These are phyloP conservation scores for Plecotus auritus DNA, from an alignment of 2,113 vertebrate species.

Conservation along the genomic window DNA sequence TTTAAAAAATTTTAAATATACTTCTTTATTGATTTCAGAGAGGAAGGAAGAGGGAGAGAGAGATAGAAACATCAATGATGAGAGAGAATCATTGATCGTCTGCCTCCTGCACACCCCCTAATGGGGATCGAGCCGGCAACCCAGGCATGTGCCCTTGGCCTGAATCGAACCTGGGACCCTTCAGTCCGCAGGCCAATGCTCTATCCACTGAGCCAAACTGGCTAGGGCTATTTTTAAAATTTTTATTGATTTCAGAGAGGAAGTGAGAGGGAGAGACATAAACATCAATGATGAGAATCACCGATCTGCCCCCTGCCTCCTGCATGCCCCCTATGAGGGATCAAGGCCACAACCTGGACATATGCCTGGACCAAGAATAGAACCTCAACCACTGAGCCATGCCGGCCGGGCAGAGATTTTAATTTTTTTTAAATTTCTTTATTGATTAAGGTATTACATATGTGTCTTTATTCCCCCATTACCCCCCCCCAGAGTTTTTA, in stretches of 20 bases:
- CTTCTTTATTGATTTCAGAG: no score
- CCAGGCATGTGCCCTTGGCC: not conserved
- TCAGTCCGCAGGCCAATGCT: rapidly evolving
- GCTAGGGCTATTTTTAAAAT: not conserved
- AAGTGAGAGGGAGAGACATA: not conserved
- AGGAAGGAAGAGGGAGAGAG: not conserved
- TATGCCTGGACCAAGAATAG: not conserved
- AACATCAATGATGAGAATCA: not conserved
- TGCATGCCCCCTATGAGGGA: not conserved
- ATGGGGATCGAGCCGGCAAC: not conserved
- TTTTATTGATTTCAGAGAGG: not conserved
- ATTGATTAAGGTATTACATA: no score
- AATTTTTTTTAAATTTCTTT: no score
- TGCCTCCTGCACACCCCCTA: not conserved
- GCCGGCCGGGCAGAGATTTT: not conserved
- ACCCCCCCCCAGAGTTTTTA: no score
- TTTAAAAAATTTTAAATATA: no score
- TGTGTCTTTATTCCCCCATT: no score
- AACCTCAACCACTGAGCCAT: not conserved
- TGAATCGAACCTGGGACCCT: not conserved
- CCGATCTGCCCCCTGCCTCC: not conserved
- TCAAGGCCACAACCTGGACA: not conserved
- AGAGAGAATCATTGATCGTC: not conserved
- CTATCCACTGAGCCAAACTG: not conserved
- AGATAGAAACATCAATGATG: no score